phyloP scores from a whole-genome alignment of 1,140 invertebrate genomes.

The Leguminivora glycinivorella region DNA sequence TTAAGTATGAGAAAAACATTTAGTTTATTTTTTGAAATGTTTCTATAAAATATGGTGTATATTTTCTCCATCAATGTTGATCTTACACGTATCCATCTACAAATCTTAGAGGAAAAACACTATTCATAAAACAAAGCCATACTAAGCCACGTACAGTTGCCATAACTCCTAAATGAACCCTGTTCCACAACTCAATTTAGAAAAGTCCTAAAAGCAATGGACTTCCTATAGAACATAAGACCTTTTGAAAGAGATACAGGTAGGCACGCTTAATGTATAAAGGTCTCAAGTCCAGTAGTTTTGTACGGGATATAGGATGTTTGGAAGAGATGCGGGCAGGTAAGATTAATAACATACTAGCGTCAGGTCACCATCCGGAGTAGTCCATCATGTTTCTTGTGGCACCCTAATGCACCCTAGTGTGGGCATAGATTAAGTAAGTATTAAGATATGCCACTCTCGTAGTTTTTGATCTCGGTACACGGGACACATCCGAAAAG shows the following conservation, averaged over 20 bases:
- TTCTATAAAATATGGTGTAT: no score
- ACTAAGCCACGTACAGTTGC: neutral
- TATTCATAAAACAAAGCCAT: neutral
- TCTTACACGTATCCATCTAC: no score
- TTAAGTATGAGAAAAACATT: no score
- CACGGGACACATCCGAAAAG: no score
- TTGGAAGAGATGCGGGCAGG: neutral
- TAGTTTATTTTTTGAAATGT: no score
- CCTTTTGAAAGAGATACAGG: neutral
- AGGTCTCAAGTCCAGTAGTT: no score
- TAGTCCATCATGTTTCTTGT: slow-evolving; percentile 6
- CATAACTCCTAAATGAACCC: slow-evolving; percentile 1
- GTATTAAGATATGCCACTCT: neutral
- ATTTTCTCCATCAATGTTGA: no score
- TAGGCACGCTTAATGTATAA: slow-evolving; percentile 12
- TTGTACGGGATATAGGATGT: no score
- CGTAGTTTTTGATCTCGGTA: no score
- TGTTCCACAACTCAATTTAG: neutral
- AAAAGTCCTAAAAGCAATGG: neutral
- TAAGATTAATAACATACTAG: slow-evolving; percentile 22
- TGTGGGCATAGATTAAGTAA: neutral
- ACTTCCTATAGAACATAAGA: neutral
- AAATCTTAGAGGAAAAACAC: neutral
- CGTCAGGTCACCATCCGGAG: neutral
- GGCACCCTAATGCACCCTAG: slow-evolving; percentile 13